Evolutionary conservation across 2,888 invertebrate species (phyloP).

Genomic region (Pyrrhosoma nymphula): DNA sequence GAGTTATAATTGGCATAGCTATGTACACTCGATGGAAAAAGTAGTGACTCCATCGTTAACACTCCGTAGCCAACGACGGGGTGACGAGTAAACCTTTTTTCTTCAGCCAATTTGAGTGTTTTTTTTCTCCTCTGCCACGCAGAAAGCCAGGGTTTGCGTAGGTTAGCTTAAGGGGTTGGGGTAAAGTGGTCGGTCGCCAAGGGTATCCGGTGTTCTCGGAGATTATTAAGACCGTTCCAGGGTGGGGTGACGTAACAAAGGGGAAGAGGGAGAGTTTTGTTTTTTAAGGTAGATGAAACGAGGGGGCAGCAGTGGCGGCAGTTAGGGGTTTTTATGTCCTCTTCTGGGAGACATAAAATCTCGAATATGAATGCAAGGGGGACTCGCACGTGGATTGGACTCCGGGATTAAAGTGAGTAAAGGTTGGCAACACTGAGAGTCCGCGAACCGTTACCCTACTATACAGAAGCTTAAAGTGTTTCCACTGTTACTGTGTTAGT

Average conservation of each 20-base stretch:
- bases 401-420: neutral
- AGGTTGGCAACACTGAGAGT: too few relatives aligned
- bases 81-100: too few relatives aligned
- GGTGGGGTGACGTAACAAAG: neutral
- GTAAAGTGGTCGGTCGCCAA: neutral
- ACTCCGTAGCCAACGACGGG: too few relatives aligned
- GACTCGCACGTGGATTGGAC: neutral
- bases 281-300: neutral
- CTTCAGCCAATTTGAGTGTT: neutral
- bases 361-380: neutral
- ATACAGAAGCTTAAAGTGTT: too few relatives aligned
- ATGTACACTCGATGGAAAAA: too few relatives aligned
- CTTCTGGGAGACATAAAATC: neutral
- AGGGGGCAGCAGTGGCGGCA: neutral
- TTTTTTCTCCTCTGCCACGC: neutral
- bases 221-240: neutral
- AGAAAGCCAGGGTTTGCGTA: neutral
- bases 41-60: too few relatives aligned
- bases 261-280: neutral
- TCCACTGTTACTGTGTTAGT: too few relatives aligned
- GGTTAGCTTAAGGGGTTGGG: neutral
- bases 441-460: too few relatives aligned
- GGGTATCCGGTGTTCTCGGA: neutral
- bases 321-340: neutral
- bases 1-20: too few relatives aligned